Conservation (phyloP, 2,888 invertebrate species). For the Auanema freiburgensis region DNA sequence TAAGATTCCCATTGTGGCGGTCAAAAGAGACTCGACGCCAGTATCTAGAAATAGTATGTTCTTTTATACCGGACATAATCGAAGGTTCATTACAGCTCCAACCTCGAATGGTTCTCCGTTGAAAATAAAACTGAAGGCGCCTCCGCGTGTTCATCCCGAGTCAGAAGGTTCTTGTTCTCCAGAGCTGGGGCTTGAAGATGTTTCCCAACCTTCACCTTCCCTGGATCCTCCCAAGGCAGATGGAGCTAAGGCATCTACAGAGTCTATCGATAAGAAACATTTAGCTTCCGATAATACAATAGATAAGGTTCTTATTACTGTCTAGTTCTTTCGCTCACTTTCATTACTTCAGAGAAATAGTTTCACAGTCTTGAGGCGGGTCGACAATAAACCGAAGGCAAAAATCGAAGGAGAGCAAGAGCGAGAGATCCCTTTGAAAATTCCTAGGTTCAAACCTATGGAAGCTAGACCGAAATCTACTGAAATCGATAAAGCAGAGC, state of each 20-base stretch:
- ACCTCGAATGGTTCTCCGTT: background rate
- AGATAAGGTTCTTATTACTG: background rate
- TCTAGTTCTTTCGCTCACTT: constrained; percentile 13
- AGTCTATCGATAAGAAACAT: background rate
- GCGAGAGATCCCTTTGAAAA: constrained; percentile 1
- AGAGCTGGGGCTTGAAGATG: constrained; percentile 24
- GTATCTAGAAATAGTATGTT: too few relatives aligned
- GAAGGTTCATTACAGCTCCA: background rate
- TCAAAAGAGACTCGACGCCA: background rate
- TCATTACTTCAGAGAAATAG: constrained; percentile 5
- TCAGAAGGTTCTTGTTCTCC: constrained; percentile 32
- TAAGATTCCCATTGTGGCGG: background rate
- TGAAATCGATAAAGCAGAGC: constrained; percentile 19
- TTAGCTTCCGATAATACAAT: too few relatives aligned
- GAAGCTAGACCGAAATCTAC: background rate
- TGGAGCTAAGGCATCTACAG: background rate
- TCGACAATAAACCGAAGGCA: constrained; percentile 8
- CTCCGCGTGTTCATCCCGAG: constrained; percentile 3
- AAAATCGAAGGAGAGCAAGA: constrained; percentile 10
- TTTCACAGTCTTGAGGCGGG: constrained; percentile 20
- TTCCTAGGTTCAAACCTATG: background rate
- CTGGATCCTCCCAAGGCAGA: background rate
- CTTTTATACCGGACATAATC: too few relatives aligned
- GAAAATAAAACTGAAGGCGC: too few relatives aligned
- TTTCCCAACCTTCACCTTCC: background rate